These are phyloP conservation scores for Huso huso DNA, from an alignment of 2,797 vertebrate genomes.

Conservation along the genomic window DNA sequence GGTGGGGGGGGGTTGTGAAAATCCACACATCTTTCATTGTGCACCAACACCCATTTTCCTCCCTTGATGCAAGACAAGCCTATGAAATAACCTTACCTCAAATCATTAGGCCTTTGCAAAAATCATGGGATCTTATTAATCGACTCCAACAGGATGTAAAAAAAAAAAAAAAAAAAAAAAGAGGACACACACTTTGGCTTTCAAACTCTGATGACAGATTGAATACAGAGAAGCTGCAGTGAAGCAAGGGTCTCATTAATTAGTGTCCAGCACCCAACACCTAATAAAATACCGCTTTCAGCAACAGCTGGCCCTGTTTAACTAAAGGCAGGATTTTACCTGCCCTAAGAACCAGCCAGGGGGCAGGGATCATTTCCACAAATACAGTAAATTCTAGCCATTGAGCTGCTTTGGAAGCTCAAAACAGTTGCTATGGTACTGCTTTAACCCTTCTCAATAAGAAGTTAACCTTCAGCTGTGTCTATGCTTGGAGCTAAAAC, in stretches of 20 bases:
- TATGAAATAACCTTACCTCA: background rate
- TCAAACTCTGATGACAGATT: constrained; percentile 9
- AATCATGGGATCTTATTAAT: background rate
- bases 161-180: background rate
- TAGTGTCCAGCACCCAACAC: constrained; percentile 4
- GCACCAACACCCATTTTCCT: too few relatives aligned
- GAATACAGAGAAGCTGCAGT: background rate
- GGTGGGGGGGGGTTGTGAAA: too few relatives aligned
- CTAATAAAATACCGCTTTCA: background rate
- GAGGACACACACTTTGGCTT: background rate
- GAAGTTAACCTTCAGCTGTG: background rate
- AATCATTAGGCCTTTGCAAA: background rate
- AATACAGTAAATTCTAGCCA: background rate
- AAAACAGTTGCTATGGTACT: background rate
- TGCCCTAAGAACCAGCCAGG: background rate
- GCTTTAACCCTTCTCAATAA: background rate
- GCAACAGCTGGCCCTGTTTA: background rate
- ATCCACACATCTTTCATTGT: too few relatives aligned
- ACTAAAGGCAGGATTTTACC: constrained; percentile 5
- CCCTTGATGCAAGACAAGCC: too few relatives aligned
- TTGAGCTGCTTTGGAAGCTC: background rate
- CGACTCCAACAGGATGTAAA: background rate
- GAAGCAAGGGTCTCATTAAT: background rate
- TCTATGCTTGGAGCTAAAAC: background rate
- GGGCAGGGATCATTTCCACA: background rate